A percentile compares a stretch with the other conserved stretches of the same genome.
phyloP scores from a whole-genome alignment of 1,140 invertebrate species.

The Mizuhopecten yessoensis region DNA sequence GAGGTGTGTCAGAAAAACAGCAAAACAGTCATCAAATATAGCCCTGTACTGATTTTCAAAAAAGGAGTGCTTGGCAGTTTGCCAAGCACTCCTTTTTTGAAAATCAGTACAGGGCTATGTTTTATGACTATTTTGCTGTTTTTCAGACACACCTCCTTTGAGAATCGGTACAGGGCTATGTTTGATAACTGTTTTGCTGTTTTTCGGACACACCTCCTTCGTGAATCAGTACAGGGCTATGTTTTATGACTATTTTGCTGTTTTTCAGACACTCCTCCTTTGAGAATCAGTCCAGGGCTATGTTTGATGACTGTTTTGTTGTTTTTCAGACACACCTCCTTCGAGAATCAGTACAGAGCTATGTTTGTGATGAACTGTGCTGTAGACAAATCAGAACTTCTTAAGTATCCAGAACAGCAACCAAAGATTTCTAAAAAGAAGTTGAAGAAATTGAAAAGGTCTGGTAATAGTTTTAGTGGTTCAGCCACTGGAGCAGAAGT shows the following conservation, averaged over 20 bases:
- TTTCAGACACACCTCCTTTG: background rate
- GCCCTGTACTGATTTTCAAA: no score
- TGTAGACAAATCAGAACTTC: constrained; percentile 83
- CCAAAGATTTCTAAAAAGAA: constrained; percentile 68
- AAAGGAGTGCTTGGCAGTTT: background rate
- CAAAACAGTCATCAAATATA: no score
- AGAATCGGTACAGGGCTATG: no score
- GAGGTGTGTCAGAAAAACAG: constrained; percentile 84
- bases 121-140: background rate
- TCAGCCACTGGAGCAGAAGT: constrained; percentile 55
- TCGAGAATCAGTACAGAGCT: constrained; percentile 87
- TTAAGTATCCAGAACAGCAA: constrained; percentile 79
- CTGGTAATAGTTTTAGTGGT: background rate
- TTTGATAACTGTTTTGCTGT: no score
- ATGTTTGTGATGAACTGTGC: constrained; percentile 88
- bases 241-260: background rate
- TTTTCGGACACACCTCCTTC: no score
- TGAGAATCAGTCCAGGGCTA: no score
- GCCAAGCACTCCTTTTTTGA: no score
- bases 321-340: constrained; percentile 85
- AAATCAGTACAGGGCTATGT: no score
- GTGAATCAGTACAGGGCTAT: no score
- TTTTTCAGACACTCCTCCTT: no score
- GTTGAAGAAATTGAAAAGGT: constrained; percentile 64
- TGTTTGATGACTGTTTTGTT: constrained; percentile 17